phyloP scores from a whole-genome alignment of 2,888 invertebrate genomes.

The Perizoma affinitatum region DNA sequence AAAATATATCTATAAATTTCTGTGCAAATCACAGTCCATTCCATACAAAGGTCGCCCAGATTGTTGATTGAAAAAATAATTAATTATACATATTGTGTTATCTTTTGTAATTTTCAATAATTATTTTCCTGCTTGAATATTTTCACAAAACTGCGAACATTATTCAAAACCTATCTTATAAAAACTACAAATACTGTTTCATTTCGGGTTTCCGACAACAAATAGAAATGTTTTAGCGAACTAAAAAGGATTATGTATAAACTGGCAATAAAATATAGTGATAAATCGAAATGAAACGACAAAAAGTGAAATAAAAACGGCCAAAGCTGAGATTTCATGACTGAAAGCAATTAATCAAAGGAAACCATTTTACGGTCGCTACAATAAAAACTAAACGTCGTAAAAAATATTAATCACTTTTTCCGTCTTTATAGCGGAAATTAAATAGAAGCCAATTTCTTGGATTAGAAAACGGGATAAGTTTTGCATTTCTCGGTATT shows the following conservation, averaged over 20 bases:
- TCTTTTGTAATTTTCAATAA: no score
- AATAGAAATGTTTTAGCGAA: neutral
- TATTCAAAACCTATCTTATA: no score
- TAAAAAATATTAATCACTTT: conserved; percentile 17
- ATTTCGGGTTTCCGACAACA: neutral
- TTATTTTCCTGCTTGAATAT: no score
- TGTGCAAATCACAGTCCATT: no score
- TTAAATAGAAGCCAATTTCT: neutral
- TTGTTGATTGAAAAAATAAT: no score
- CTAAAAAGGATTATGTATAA: neutral
- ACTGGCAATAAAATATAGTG: neutral
- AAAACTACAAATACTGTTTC: neutral
- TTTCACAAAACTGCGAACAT: no score
- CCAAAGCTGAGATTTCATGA: conserved; percentile 25
- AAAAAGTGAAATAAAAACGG: conserved; percentile 12
- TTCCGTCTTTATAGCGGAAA: conserved; percentile 17
- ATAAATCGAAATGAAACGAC: conserved; percentile 14
- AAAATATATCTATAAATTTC: no score
- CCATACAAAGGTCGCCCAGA: no score
- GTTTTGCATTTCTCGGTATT: neutral
- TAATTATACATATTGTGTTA: no score
- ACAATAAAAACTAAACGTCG: conserved; percentile 10
- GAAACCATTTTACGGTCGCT: conserved; percentile 25
- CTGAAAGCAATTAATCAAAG: conserved; percentile 31
- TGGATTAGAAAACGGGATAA: neutral